phyloP scores from a whole-genome alignment of 2,888 invertebrate species.

The Drosophila monieri region DNA sequence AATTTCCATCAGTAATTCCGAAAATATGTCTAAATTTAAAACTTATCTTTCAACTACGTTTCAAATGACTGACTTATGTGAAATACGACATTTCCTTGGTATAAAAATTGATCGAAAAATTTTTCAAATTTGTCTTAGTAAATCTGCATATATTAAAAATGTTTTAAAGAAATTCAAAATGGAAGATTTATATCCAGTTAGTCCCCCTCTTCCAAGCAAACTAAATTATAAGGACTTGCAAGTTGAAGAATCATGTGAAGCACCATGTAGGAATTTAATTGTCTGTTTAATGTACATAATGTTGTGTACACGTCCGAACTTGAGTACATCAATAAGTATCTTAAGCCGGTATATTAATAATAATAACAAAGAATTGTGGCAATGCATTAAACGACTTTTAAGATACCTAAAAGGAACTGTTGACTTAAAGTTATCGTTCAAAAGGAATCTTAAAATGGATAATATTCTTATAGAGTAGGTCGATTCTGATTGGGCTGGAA shows the following conservation, averaged over 20 bases:
- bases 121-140: conserved; percentile 9
- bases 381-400: conserved; percentile 49
- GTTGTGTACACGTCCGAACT: conserved; percentile 50
- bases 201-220: conserved; percentile 25
- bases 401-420: conserved; percentile 41
- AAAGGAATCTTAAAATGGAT: conserved; percentile 9
- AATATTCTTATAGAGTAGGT: conserved; percentile 39
- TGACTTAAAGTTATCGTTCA: conserved; percentile 28
- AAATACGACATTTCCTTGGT: conserved; percentile 9
- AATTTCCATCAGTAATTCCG: conserved; percentile 8
- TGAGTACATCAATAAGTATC: conserved; percentile 46
- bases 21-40: conserved; percentile 10
- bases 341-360: conserved; percentile 54
- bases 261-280: conserved; percentile 44
- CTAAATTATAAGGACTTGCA: conserved; percentile 29
- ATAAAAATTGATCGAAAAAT: conserved; percentile 23
- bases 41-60: background rate
- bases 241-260: conserved; percentile 54
- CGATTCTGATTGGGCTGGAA: conserved; percentile 54
- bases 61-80: background rate
- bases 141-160: conserved; percentile 25
- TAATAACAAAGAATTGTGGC: conserved; percentile 58
- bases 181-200: conserved; percentile 30
- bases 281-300: conserved; percentile 47
- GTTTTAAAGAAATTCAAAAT: conserved; percentile 17